These are phyloP conservation scores for Hydropotes inermis DNA, from an alignment of 2,113 vertebrate genomes.

Conservation along the genomic window DNA sequence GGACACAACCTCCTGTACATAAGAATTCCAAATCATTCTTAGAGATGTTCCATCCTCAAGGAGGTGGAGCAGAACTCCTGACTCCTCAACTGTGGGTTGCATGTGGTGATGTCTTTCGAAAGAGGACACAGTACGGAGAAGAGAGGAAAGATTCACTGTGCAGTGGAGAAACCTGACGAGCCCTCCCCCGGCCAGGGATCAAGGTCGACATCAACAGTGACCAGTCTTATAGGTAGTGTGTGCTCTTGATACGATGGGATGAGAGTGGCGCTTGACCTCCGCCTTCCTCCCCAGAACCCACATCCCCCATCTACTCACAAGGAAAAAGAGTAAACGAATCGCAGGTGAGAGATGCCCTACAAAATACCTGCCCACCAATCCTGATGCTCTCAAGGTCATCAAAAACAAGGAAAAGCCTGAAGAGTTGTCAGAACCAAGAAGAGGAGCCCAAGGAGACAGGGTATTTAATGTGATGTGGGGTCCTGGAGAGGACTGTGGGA, in stretches of 20 bases:
- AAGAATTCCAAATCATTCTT: not conserved
- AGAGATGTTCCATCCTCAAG: not conserved
- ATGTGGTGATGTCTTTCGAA: not conserved
- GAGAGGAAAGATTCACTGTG: no score
- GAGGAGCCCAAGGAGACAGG: not conserved
- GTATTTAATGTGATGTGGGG: not conserved
- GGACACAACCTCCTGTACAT: not conserved
- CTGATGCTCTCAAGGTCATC: not conserved
- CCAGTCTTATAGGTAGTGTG: fast-evolving
- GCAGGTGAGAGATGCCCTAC: not conserved
- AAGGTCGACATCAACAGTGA: not conserved
- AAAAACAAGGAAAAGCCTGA: not conserved
- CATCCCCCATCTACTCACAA: not conserved
- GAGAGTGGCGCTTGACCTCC: no score
- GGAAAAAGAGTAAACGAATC: not conserved
- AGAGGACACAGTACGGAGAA: not conserved
- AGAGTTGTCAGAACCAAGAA: not conserved
- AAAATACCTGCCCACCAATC: not conserved
- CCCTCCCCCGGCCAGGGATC: not conserved
- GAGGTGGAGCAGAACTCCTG: not conserved
- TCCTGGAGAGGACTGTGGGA: not conserved
- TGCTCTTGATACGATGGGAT: not conserved
- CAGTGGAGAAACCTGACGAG: not conserved
- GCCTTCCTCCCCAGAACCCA: not conserved
- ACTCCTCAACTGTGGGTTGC: not conserved